A percentile compares a stretch with the other conserved stretches of the same genome.
Conservation (phyloP, 2,113 vertebrate species). For the Lagopus muta region DNA sequence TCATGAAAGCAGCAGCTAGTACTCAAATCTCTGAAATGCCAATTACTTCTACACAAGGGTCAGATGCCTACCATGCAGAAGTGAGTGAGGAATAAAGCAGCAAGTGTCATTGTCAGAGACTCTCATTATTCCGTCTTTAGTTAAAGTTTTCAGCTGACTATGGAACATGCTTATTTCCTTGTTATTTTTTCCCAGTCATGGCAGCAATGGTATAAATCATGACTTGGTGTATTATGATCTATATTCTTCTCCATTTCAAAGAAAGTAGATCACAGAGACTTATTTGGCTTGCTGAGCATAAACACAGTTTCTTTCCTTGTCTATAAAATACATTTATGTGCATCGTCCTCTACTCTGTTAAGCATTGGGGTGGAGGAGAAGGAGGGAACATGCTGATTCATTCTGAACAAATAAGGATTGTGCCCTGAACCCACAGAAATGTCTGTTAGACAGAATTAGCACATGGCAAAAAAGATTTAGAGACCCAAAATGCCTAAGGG, state of each 20-base stretch:
- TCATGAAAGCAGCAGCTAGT: not conserved
- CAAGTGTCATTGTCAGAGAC: not conserved
- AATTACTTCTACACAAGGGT: not conserved
- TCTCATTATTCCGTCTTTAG: not conserved
- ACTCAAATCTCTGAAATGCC: not conserved
- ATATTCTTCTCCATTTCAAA: not conserved
- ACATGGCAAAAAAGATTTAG: not conserved
- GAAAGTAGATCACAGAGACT: not conserved
- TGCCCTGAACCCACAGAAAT: not conserved
- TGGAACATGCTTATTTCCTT: not conserved
- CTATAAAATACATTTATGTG: not conserved
- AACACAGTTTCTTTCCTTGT: not conserved
- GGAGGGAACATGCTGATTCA: not conserved
- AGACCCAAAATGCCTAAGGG: not conserved
- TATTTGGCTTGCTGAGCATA: not conserved
- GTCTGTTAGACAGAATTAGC: not conserved
- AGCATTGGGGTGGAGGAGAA: fast-evolving
- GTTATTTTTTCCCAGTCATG: not conserved
- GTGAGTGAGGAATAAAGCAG: not conserved
- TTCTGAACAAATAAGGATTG: not conserved
- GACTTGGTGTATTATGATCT: not conserved
- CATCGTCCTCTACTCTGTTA: not conserved
- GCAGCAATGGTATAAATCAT: not conserved
- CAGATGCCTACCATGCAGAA: not conserved
- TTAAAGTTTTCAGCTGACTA: not conserved